These are phyloP conservation scores for Mellivora capensis DNA, from an alignment of 2,113 vertebrate genomes.

Conservation along the genomic window DNA sequence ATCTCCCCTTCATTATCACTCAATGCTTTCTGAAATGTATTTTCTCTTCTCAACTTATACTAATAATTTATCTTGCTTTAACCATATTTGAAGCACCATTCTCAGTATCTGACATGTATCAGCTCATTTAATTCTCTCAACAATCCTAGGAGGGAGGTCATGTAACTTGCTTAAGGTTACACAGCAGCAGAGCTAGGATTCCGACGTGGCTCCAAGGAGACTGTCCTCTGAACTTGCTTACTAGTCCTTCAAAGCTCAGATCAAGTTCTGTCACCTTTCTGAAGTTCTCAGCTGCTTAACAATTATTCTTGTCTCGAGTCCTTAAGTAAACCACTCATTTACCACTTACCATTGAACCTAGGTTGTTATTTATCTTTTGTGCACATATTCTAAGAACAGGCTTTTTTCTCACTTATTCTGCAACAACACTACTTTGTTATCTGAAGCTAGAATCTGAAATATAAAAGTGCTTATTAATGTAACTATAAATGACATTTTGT, in stretches of 20 bases:
- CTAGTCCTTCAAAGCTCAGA: not conserved
- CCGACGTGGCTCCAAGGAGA: not conserved
- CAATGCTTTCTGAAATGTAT: not conserved
- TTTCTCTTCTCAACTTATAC: not conserved
- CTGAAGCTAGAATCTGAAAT: not conserved
- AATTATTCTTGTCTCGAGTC: not conserved
- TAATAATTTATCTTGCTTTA: not conserved
- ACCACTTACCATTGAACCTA: not conserved
- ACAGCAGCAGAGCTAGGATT: not conserved
- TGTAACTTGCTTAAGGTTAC: not conserved
- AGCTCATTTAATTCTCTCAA: constrained; percentile 20
- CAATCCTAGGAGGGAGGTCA: not conserved
- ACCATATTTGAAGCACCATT: not conserved
- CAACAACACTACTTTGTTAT: not conserved
- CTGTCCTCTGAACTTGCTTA: constrained; percentile 4
- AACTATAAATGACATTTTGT: not conserved
- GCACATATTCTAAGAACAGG: not conserved
- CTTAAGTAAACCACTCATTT: not conserved
- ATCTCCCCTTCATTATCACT: not conserved
- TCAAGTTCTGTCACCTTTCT: not conserved
- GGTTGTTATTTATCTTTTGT: not conserved
- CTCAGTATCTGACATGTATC: not conserved
- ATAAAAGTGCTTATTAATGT: not conserved
- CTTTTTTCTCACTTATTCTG: not conserved
- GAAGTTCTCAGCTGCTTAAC: constrained; percentile 8